Conservation (phyloP, 2,888 invertebrate genomes). For the Stenotaenia linearis region DNA sequence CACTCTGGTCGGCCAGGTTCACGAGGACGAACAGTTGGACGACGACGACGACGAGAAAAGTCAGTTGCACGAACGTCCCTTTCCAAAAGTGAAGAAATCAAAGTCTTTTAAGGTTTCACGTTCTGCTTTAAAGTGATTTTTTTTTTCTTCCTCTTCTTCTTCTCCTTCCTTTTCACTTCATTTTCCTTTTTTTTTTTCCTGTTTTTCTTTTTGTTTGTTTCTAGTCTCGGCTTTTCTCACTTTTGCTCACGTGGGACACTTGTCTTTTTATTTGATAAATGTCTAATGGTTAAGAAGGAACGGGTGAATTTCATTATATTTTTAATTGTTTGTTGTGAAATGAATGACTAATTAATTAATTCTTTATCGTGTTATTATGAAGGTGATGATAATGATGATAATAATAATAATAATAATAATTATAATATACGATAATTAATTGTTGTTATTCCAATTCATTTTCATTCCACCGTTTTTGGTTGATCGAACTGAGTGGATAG, state of each 20-base stretch:
- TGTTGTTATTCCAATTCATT: background rate
- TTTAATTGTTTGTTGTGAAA: too few species aligned
- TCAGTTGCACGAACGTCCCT: background rate
- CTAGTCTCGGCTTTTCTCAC: too few species aligned
- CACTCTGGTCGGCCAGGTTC: background rate
- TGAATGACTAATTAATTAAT: too few species aligned
- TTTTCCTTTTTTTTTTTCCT: background rate
- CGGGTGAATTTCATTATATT: too few species aligned
- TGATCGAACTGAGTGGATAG: background rate
- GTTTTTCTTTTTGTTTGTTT: too few species aligned
- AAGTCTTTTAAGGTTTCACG: background rate
- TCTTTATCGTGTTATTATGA: too few species aligned
- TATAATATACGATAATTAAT: too few species aligned
- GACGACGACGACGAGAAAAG: conserved; percentile 30
- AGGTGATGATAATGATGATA: background rate
- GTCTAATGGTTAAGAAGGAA: too few species aligned
- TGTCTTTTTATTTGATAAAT: too few species aligned
- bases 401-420: too few species aligned
- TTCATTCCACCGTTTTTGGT: too few species aligned
- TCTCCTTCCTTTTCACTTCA: background rate
- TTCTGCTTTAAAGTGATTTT: background rate
- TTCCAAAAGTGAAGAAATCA: conserved; percentile 8
- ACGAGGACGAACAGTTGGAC: background rate
- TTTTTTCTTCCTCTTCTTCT: background rate
- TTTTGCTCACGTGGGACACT: too few species aligned